Evolutionary conservation across 1,140 invertebrate species (phyloP).

Genomic region (Periplaneta americana): DNA sequence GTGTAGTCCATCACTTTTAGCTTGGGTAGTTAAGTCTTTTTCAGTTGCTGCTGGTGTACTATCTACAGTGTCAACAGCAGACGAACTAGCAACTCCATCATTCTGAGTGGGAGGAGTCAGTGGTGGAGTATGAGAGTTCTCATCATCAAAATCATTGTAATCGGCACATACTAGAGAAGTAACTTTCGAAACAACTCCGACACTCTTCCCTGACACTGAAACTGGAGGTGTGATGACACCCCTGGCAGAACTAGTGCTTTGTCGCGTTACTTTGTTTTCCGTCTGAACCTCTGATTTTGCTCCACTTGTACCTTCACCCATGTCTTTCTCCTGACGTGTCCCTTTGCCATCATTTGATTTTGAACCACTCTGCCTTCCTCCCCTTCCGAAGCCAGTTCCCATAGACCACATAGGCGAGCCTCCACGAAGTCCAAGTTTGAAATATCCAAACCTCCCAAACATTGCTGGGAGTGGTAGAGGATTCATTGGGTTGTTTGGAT

Average conservation of each 20-base stretch:
- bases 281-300: background rate
- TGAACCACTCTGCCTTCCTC: constrained; percentile 12
- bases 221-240: background rate
- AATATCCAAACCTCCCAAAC: constrained; percentile 47
- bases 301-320: background rate
- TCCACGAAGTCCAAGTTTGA: constrained; percentile 59
- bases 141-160: constrained; percentile 59
- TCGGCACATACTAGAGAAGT: constrained; percentile 53
- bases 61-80: background rate
- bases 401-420: constrained; percentile 63
- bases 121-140: constrained; percentile 44
- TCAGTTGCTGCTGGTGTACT: constrained; percentile 18
- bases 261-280: background rate
- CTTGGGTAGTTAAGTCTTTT: background rate
- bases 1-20: too few species aligned
- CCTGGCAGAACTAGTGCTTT: background rate
- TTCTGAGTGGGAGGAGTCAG: constrained; percentile 42
- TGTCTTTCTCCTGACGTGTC: background rate
- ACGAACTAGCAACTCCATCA: background rate
- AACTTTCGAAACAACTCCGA: constrained; percentile 38
- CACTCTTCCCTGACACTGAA: background rate
- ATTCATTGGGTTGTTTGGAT: constrained; percentile 44
- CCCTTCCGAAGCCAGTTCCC: constrained; percentile 31
- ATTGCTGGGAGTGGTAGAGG: constrained; percentile 42
- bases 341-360: constrained; percentile 25